These are phyloP conservation scores for Hystrix brachyura DNA, from an alignment of 2,113 vertebrate species.

Conservation along the genomic window DNA sequence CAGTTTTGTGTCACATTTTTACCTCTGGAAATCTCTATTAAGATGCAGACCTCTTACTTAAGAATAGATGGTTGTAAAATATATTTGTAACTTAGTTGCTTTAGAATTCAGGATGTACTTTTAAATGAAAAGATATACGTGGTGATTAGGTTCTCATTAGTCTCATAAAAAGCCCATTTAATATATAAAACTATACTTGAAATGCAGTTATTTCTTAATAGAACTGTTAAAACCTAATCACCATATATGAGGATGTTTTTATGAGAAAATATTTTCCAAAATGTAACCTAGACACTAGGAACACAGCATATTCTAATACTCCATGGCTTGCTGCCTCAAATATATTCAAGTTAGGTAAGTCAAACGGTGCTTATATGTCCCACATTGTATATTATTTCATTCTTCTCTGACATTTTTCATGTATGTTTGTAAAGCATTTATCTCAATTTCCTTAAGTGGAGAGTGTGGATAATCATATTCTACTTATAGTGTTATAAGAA, in stretches of 20 bases:
- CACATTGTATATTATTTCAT: background rate
- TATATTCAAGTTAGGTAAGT: background rate
- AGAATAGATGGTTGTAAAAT: constrained; percentile 30
- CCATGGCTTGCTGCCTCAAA: background rate
- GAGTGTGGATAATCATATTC: constrained; percentile 20
- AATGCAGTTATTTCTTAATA: background rate
- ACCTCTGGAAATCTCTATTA: background rate
- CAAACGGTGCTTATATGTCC: background rate
- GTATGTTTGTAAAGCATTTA: constrained; percentile 27
- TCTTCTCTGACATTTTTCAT: constrained; percentile 46
- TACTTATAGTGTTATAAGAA: background rate
- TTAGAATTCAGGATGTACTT: constrained; percentile 37
- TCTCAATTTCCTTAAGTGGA: constrained; percentile 4
- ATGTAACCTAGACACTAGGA: background rate
- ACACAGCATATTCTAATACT: background rate
- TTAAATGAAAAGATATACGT: background rate
- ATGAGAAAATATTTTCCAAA: constrained; percentile 26
- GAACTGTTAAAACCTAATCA: background rate
- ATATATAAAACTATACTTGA: constrained; percentile 3
- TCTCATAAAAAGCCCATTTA: constrained; percentile 25
- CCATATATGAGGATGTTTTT: background rate
- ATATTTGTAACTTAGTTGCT: constrained; percentile 33
- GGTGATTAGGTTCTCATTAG: constrained; percentile 25
- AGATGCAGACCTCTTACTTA: background rate
- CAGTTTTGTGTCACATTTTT: constrained; percentile 12